Base-by-base conservation (phyloP, 2,888 invertebrate species). In the Tanypteryx hageni region DNA sequence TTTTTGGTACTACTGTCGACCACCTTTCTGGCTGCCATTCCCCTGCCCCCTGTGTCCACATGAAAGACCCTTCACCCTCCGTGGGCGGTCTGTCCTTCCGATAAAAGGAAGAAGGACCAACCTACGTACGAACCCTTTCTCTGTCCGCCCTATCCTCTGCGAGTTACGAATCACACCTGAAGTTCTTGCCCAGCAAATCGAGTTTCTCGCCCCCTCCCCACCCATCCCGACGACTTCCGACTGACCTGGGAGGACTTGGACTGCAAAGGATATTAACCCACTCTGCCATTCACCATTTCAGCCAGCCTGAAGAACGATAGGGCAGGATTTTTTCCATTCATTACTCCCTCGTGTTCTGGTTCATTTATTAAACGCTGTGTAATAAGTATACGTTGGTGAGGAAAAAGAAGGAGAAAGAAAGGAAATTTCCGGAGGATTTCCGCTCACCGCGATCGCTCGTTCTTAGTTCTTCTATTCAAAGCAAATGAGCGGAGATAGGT, bases 71-170 rank as follows among this genome's bases (percentile, higher is more conserved):
- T 76, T 44, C 44, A 44, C 44, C 44, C 76, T 76, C 11, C 22
- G 76, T 76, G 76, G 76, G 76, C 27, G 76, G 22, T 76, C 76
- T 27, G 76, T 10, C 22, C 44, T 44, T 44, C 76, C 22, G 76
- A 76, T 76, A 76, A 76, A 76, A 14, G 76, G 27, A 76, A 76
- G 76, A 22, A 76, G 76, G 76, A 13, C 76, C 22, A n/a, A 76
- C 22, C 27, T 27, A 27, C 27, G 27, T 11, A 68, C 22, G 76
- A 22, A 22, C 27, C 76, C 76, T 76, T 76, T 76, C 76, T 76
- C 4, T 27, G 13, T 22, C 44, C 27, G 76, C 22, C 76, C 22
- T 7, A 27, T 27, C 27, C 76, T 27, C 22, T 22, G 27, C 5
- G 76, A 27, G 27, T 76, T 76, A 27, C 76, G 22, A 76, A 27